Base-by-base conservation (phyloP, 2,113 vertebrate genomes). In the Gambusia affinis region DNA sequence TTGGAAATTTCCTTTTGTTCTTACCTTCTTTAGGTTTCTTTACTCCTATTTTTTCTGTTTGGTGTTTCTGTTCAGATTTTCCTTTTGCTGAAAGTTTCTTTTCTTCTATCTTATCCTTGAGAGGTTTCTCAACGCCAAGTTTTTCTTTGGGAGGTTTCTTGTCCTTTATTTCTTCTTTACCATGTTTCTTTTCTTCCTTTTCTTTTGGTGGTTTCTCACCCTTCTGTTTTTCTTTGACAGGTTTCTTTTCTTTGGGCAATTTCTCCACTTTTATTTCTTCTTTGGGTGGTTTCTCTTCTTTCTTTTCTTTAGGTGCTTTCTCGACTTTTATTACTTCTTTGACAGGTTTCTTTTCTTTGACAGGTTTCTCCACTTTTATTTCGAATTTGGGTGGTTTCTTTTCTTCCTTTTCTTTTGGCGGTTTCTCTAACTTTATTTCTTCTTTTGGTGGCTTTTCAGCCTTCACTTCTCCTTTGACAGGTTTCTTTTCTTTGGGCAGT, bases 271-370 rank as follows among this genome's bases (percentile, higher is more conserved):
- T 29, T 33, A 71, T 66, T 22, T 69, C 29, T 30, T 62, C 61
- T 62, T 62, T 30, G 2, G 60, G 60, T 72, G 60, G 70, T 63
- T 3, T 28, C 37, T 12, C 17, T n/a, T 78, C 60, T 64, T 60
- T 65, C 72, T 30, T 64, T 31, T 63, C 17, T 17, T 15, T 24
- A 66, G 29, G 29, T 30, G 29, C n/a, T 65, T 61, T 72, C 14
- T 60, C 47, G 0, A 12, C 19, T 27, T 62, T 29, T 22, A 17
- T 24, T 42, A 60, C 22, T 37, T 62, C 51, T 33, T 63, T 12
- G 6, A 19, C 14, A 8, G 33, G 27, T 63, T 75, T 61, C 35
- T 68, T 17, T 39, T 39, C 37, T 60, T 61, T 63, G 0, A 3
- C 4, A 6, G 24, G 47, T 4, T 27, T 35, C 3, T 11, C 10